Base-by-base conservation (phyloP, 2,888 invertebrate species). In the Clitarchus hookeri region DNA sequence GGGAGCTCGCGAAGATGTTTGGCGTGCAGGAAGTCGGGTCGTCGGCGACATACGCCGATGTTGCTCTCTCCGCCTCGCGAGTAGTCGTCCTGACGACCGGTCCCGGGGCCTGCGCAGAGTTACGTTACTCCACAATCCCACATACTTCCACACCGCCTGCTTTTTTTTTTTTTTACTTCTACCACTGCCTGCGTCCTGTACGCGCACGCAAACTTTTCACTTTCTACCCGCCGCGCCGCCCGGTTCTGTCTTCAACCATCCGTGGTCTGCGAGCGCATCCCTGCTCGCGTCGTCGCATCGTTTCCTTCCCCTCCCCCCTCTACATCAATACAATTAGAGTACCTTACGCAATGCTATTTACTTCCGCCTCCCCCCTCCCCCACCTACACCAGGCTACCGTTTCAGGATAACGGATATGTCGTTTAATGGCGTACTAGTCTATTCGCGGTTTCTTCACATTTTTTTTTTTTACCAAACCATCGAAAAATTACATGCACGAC, bases 61-160 rank as follows among this genome's bases (percentile, higher is more conserved):
- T 82, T 44, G 27, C 82, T 26, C 82, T 82, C 82, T 16, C 11
- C 23, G 36, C 1, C 27, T 27, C 11, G 16, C 27, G 27, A 27
- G 16, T 19, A 27, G 27, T n/a, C n/a, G 36, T 26, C 65, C 23
- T n/a, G 65, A 1, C 48, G 65, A 65, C 65, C 65, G 16, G 19
- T 65, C 65, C 65, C 65, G 65, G 1, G 8, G 65, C 65, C 65
- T 23, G 23, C 16, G n/a, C 65, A 36, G n/a, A 12, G 65, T 65
- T 65, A 65, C 65, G 65, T n/a, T 65, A 65, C 65, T 65, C 65
- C 65, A n/a, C 65, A 65, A 65, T 65, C 65, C 65, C 65, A 65
- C 65, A n/a, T 65, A n/a, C n/a, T 65, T n/a, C n/a, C 16, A n/a
- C 53, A 53, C 6, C 19, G 53, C 53, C 53, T 53, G 13, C 19